These are phyloP conservation scores for Castor canadensis DNA, from an alignment of 2,113 vertebrate genomes.

Conservation along the genomic window DNA sequence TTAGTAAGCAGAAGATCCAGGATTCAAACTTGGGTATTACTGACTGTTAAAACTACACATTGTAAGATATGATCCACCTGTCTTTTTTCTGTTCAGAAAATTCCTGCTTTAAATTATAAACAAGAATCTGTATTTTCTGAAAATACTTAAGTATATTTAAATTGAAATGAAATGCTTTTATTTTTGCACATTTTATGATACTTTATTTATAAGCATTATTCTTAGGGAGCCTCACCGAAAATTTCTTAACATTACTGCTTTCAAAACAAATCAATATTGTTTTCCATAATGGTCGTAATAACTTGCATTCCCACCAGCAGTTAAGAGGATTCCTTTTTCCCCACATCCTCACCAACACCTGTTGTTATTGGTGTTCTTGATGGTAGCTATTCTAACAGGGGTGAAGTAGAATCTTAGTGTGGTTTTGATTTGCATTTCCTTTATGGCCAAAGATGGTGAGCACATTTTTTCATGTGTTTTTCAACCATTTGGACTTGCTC, in stretches of 20 bases:
- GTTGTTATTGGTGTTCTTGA: too few species aligned
- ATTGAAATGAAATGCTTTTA: background rate
- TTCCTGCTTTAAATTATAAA: background rate
- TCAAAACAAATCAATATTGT: too few species aligned
- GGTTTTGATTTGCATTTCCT: too few species aligned
- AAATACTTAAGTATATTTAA: background rate
- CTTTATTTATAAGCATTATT: conserved; percentile 27
- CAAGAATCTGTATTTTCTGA: background rate
- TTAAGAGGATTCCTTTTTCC: too few species aligned
- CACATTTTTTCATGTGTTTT: too few species aligned
- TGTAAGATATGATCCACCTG: background rate
- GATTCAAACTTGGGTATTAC: background rate
- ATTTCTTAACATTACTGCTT: background rate
- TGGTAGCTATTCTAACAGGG: too few species aligned
- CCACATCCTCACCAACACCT: too few species aligned
- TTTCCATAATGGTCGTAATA: too few species aligned
- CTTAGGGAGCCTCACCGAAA: background rate
- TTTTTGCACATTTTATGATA: background rate
- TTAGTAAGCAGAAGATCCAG: background rate
- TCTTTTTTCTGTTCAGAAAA: background rate
- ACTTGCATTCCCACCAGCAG: too few species aligned
- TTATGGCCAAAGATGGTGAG: too few species aligned
- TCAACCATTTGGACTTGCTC: too few species aligned
- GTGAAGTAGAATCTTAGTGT: too few species aligned
- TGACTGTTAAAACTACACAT: background rate